These are phyloP conservation scores for Heteractis magnifica DNA, from an alignment of 92 coral and sea anemone genomes.

Conservation along the genomic window DNA sequence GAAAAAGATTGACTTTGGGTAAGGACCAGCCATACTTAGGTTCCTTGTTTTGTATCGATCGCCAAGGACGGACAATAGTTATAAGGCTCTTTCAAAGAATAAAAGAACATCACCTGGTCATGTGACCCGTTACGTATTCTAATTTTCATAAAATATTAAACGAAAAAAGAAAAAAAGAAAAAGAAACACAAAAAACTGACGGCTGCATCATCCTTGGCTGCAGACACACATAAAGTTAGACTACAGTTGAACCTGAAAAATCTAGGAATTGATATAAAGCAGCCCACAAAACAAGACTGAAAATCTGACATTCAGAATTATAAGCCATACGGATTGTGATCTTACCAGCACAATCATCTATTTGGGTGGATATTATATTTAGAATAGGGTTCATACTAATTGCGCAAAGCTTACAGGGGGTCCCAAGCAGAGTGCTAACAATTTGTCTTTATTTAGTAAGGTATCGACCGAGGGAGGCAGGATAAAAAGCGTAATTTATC, in stretches of 20 bases:
- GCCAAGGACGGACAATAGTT: neutral
- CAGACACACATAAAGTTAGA: too few relatives aligned
- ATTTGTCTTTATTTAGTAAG: neutral
- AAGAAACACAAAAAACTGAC: too few relatives aligned
- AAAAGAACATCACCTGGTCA: neutral
- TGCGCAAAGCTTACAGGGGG: neutral
- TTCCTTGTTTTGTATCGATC: neutral
- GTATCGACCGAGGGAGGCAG: neutral
- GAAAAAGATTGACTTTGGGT: neutral
- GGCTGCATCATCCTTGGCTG: too few relatives aligned
- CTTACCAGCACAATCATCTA: neutral
- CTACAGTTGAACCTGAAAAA: too few relatives aligned
- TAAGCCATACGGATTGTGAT: neutral
- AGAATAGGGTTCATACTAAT: neutral
- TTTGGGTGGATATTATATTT: neutral
- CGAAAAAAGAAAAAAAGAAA: neutral
- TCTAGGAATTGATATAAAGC: too few relatives aligned
- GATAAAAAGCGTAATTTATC: neutral
- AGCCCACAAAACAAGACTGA: too few relatives aligned
- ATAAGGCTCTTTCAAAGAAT: neutral
- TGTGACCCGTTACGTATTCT: neutral
- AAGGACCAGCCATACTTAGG: conserved; percentile 9
- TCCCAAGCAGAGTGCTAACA: neutral
- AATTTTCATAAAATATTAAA: neutral
- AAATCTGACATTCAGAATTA: too few relatives aligned